Evolutionary conservation across 2,888 invertebrate species (phyloP), one percentile per base, ranked within the genome.

Genomic region (Subacronicta megacephala): DNA sequence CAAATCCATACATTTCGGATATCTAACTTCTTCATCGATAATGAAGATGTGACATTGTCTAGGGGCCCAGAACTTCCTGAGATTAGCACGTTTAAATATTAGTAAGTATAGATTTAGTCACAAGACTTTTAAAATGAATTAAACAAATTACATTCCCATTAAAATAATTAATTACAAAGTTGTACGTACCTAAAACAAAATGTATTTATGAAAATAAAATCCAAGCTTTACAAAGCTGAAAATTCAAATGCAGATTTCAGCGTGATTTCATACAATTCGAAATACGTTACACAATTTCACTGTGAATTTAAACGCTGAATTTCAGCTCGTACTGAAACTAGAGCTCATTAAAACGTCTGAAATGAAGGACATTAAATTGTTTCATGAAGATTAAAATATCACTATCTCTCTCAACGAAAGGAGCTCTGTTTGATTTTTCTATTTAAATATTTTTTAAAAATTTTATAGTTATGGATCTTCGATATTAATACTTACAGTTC

Each of bases 201-300:
- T 10, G 10, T 1, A 7, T 20, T 3, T 9, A 10, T 9, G 10
- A 6, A 20, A 26, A 17, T 1, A 3, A 49, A 67, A 52, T 9
- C 35, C 10, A 17, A 5, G 16, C 46, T 18, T 18, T 40, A 16
- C 9, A 36, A 17, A 12, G 10, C 45, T 31, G 23, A n/a, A 44
- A 66, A 15, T 43, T 43, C n/a, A n/a, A n/a, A n/a, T n/a, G 3
- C 45, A 37, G 10, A 45, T 36, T 54, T 36, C 44, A 62, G 26
- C 17, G 18, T 36, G 54, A 45, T 46, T 55, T 33, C 29, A 5
- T 20, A 16, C 26, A 47, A 62, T 43, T 54, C 46, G 44, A 31
- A 64, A 68, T 53, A 29, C 44, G 26, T 40, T 37, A 42, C 29
- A 29, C 35, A 42, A n/a, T 54, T 68, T 55, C 38, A n/a, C 35